Evolutionary conservation across 2,797 vertebrate species (phyloP).

Genomic region (Onychomys torridus): DNA sequence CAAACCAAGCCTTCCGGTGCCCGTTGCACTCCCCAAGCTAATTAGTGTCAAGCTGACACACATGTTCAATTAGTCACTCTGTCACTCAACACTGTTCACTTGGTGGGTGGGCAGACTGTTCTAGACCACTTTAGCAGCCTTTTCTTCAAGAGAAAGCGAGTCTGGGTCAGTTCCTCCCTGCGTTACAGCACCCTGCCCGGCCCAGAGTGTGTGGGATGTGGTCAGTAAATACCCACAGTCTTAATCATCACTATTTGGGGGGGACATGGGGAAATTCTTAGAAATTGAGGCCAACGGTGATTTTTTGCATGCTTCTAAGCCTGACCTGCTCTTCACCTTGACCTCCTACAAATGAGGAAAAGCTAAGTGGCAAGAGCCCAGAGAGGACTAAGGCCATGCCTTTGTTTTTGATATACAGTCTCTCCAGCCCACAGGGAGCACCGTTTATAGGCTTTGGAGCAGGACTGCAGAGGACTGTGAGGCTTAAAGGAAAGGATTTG

Average conservation of each 20-base stretch:
- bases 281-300: not conserved
- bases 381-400: not conserved
- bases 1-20: not conserved
- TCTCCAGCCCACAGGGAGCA: not conserved
- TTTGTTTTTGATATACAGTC: not conserved
- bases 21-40: not conserved
- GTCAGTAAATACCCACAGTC: not conserved
- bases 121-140: not conserved
- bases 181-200: no score
- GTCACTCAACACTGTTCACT: no score
- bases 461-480: not conserved
- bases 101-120: not conserved
- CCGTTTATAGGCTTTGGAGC: not conserved
- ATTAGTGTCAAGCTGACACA: not conserved
- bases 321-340: not conserved
- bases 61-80: not conserved
- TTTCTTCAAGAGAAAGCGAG: not conserved
- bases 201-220: not conserved
- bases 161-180: not conserved
- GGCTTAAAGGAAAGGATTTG: conserved; percentile 72
- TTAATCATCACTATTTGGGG: not conserved
- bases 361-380: not conserved
- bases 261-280: conserved; percentile 1
- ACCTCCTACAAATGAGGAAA: not conserved
- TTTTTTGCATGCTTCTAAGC: not conserved